Evolutionary conservation across 2,888 invertebrate species (phyloP).

Genomic region (Acanthosoma haemorrhoidale): DNA sequence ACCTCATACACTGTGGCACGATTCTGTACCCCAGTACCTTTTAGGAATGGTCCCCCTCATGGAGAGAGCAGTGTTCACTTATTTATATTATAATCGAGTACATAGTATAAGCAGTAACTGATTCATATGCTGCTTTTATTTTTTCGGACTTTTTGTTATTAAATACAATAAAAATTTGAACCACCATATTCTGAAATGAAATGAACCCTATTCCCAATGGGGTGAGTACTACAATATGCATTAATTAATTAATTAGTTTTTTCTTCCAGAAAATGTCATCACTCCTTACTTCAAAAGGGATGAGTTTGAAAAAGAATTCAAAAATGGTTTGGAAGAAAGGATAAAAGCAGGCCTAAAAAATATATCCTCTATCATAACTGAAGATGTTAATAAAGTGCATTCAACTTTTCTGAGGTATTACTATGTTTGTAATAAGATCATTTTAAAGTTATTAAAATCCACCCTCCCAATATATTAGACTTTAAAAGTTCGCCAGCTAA

Average conservation of each 20-base stretch:
- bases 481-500: no score
- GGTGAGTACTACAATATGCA: neutral
- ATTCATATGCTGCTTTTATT: no score
- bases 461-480: neutral
- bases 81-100: no score
- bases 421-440: neutral
- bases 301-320: neutral
- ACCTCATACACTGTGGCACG: no score
- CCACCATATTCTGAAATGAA: neutral
- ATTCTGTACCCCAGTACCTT: no score
- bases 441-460: no score
- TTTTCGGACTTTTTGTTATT: no score
- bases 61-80: no score
- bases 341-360: neutral
- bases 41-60: no score
- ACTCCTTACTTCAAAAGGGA: constrained; percentile 13
- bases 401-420: neutral
- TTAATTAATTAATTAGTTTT: neutral
- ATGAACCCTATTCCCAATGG: neutral
- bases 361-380: neutral
- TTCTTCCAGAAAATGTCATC: constrained; percentile 4
- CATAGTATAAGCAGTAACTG: no score
- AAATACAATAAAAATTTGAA: no score
- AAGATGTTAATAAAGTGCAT: constrained; percentile 8
- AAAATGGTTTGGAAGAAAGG: neutral